These are phyloP conservation scores for Mastomys natalensis DNA, from an alignment of 2,113 vertebrate genomes.

Conservation along the genomic window DNA sequence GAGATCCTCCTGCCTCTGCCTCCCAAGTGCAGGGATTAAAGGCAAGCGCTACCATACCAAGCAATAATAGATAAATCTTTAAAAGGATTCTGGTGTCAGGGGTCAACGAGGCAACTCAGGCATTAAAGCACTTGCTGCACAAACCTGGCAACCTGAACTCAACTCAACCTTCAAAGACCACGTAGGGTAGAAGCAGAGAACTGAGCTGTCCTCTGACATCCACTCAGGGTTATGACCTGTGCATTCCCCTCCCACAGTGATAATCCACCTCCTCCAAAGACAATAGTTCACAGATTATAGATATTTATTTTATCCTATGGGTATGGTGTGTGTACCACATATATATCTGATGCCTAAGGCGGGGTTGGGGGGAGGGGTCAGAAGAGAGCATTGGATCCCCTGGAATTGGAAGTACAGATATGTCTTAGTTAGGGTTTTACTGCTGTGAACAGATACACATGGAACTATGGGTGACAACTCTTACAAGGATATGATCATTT, in stretches of 20 bases:
- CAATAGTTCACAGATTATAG: not conserved
- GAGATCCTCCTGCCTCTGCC: not conserved
- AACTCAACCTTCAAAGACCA: not conserved
- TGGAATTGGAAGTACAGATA: not conserved
- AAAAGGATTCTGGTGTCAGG: not conserved
- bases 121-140: not conserved
- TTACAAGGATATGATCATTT: too few relatives aligned
- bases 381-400: not conserved
- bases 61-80: not conserved
- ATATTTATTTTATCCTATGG: not conserved
- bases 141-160: not conserved
- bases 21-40: not conserved
- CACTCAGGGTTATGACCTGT: fast-evolving
- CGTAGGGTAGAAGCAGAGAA: not conserved
- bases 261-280: not conserved
- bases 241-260: not conserved
- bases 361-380: not conserved
- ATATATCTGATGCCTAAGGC: not conserved
- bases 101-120: not conserved
- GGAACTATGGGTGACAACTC: too few relatives aligned
- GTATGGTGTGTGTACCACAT: not conserved
- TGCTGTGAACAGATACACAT: too few relatives aligned
- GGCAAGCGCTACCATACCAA: not conserved
- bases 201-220: not conserved
- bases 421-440: too few relatives aligned